Percentiles rank a stretch among this genome's conserved stretches.
Evolutionary conservation across 2,888 invertebrate species (phyloP).

Genomic region (Idaea straminata): DNA sequence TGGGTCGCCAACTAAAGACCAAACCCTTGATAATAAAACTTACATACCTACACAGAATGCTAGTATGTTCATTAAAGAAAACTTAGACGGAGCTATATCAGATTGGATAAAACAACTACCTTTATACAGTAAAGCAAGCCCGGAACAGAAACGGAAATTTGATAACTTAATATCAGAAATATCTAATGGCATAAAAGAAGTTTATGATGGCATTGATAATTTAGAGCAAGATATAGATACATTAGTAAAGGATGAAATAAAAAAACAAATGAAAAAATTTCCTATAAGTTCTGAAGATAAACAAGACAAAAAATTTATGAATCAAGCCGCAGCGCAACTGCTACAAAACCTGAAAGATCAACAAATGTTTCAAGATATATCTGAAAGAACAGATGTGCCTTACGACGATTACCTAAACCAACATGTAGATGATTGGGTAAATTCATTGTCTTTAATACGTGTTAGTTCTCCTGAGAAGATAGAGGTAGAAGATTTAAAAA

Average conservation of each 20-base stretch:
- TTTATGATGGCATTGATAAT: not conserved
- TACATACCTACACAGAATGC: not conserved
- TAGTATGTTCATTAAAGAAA: constrained; percentile 16
- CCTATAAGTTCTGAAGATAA: not conserved
- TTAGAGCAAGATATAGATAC: not conserved
- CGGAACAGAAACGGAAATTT: not conserved
- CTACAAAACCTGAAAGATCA: not conserved
- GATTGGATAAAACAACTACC: constrained; percentile 30
- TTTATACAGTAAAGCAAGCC: constrained; percentile 5
- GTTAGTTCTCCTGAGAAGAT: not conserved
- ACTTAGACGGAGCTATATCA: constrained; percentile 18
- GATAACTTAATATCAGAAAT: not conserved
- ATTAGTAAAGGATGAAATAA: not conserved
- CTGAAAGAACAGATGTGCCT: not conserved
- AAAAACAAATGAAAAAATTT: not conserved
- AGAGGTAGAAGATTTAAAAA: not conserved
- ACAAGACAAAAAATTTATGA: not conserved
- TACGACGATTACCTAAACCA: not conserved
- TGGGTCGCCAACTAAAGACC: not conserved
- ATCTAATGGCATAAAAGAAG: not conserved
- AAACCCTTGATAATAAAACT: not conserved
- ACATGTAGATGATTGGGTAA: not conserved
- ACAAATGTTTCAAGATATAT: constrained; percentile 11
- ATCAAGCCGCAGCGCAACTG: not conserved
- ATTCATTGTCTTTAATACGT: not conserved